Evolutionary conservation across 2,888 invertebrate species (phyloP).

Genomic region (Agrenia bidenticulata): DNA sequence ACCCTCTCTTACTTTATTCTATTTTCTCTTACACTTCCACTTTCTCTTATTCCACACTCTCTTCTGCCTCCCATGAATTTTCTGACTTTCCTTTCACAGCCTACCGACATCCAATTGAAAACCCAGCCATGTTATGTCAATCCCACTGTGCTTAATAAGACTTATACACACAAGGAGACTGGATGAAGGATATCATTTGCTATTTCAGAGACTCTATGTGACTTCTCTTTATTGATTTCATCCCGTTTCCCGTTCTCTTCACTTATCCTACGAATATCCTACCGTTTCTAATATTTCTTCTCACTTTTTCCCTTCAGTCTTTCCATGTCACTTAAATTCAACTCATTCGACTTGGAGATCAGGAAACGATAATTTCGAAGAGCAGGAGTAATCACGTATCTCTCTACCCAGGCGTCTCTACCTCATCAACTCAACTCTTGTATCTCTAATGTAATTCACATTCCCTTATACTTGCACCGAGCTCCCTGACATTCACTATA

Average conservation of each 20-base stretch:
- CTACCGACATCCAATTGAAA: too few relatives aligned
- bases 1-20: conserved; percentile 6
- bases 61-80: neutral
- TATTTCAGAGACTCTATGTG: conserved; percentile 6
- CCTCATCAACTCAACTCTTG: conserved; percentile 23
- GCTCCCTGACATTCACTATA: conserved; percentile 6
- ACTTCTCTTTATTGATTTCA: conserved; percentile 12
- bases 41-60: neutral
- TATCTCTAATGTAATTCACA: conserved; percentile 1
- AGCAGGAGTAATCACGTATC: conserved; percentile 36
- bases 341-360: conserved; percentile 26
- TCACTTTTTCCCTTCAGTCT: conserved; percentile 7
- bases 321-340: neutral
- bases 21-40: neutral
- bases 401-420: too few relatives aligned
- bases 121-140: neutral
- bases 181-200: conserved; percentile 4
- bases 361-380: conserved; percentile 27
- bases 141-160: neutral
- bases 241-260: conserved; percentile 14
- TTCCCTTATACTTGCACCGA: conserved; percentile 7
- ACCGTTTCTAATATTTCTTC: conserved; percentile 12
- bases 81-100: conserved; percentile 1
- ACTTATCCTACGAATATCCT: conserved; percentile 12
- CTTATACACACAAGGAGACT: neutral